Conservation (phyloP, 2,888 invertebrate species). For the Sesia bembeciformis region DNA sequence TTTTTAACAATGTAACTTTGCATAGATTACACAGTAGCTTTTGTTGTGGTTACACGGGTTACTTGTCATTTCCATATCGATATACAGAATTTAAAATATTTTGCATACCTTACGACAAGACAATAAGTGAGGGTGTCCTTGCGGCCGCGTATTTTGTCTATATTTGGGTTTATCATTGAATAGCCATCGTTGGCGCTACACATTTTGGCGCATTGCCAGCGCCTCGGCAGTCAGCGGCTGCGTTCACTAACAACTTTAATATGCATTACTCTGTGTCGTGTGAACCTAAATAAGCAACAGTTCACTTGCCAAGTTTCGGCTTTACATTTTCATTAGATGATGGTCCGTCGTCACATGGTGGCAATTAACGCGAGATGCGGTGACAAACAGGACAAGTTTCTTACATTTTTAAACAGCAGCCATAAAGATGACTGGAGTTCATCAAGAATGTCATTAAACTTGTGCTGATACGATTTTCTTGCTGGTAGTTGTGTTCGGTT, state of each 20-base stretch:
- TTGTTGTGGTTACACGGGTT: background rate
- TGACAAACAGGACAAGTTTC: background rate
- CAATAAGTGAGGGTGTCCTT: slow-evolving; percentile 3
- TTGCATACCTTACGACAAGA: background rate
- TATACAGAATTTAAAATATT: background rate
- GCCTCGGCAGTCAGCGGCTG: slow-evolving; percentile 17
- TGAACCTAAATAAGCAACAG: slow-evolving; percentile 60
- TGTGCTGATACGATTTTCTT: too few species aligned
- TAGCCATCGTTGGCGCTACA: slow-evolving; percentile 26
- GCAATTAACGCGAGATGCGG: slow-evolving; percentile 17
- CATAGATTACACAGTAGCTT: background rate
- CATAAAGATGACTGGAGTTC: background rate
- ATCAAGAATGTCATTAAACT: background rate
- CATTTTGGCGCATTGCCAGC: slow-evolving; percentile 43
- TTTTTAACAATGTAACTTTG: background rate
- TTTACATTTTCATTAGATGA: slow-evolving; percentile 63
- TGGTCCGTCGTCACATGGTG: slow-evolving; percentile 20
- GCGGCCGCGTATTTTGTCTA: slow-evolving; percentile 4
- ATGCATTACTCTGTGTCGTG: slow-evolving; percentile 56
- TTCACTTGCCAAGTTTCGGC: slow-evolving; percentile 61
- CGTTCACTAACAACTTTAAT: slow-evolving; percentile 59
- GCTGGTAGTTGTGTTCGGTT: too few species aligned
- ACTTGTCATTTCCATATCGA: background rate
- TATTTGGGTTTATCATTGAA: slow-evolving; percentile 29
- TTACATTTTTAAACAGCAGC: background rate